phyloP scores from a whole-genome alignment of 2,797 vertebrate species.

The Iguana delicatissima region DNA sequence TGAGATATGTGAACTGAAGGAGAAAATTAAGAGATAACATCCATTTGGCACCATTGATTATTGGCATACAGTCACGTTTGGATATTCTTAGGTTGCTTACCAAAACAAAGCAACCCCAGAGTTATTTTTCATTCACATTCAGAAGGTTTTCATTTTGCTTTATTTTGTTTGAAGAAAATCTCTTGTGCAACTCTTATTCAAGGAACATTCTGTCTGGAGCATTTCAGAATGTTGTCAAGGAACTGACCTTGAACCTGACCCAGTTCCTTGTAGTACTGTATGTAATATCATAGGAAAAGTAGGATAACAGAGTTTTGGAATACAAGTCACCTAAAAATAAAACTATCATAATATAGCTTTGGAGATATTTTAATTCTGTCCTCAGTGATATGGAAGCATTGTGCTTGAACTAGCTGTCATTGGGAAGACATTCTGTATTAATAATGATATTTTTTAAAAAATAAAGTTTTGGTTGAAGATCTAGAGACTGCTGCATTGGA shows the following conservation, averaged over 20 bases:
- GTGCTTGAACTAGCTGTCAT: neutral
- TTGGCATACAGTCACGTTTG: neutral
- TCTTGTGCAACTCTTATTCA: conserved; percentile 10
- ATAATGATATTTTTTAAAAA: neutral
- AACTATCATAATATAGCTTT: neutral
- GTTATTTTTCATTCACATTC: conserved; percentile 14
- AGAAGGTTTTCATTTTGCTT: neutral
- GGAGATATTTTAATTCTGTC: neutral
- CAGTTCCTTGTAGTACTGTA: conserved; percentile 16
- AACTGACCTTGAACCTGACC: conserved; percentile 5
- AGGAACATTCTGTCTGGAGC: conserved; percentile 16
- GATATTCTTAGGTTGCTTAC: neutral
- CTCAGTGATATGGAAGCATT: neutral
- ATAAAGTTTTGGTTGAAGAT: too few species aligned
- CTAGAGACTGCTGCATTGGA: too few species aligned
- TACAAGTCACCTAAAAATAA: conserved; percentile 12
- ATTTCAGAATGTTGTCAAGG: conserved; percentile 2
- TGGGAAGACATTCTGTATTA: neutral
- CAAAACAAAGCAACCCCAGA: neutral
- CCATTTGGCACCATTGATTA: neutral
- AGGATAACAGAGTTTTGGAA: neutral
- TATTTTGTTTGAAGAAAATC: conserved; percentile 16
- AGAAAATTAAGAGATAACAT: neutral
- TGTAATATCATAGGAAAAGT: neutral
- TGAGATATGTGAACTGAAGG: neutral